These are phyloP conservation scores for Baryphthengus martii DNA, from an alignment of 2,113 vertebrate species.

Conservation along the genomic window DNA sequence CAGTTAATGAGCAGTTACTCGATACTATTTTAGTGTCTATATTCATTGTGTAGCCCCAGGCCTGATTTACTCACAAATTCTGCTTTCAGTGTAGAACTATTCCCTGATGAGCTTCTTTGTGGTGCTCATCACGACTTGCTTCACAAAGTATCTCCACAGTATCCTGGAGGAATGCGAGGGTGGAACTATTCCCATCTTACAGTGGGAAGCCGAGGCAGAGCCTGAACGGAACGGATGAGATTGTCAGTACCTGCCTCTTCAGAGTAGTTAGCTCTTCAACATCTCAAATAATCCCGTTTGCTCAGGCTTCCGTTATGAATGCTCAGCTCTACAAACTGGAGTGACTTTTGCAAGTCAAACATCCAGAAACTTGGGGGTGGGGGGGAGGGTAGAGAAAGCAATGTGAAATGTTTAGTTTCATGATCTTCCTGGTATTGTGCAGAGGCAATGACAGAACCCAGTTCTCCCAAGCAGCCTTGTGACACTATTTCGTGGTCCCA, in stretches of 20 bases:
- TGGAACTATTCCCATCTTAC: background rate
- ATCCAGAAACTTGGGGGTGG: background rate
- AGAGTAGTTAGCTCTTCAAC: background rate
- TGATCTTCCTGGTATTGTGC: background rate
- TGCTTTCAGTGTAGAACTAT: background rate
- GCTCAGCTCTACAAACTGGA: background rate
- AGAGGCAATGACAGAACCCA: background rate
- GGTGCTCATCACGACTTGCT: background rate
- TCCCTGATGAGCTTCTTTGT: background rate
- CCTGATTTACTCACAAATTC: conserved; percentile 35
- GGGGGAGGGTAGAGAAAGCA: too few species aligned
- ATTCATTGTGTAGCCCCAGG: background rate
- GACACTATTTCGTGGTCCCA: background rate
- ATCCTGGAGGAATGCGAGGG: background rate
- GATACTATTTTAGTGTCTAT: conserved; percentile 1
- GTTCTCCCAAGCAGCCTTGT: background rate
- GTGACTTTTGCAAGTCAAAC: background rate
- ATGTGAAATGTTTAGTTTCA: accelerated
- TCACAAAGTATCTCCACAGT: background rate
- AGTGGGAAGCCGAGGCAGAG: background rate
- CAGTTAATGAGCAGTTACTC: conserved; percentile 47
- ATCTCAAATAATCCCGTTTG: background rate
- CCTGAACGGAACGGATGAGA: background rate
- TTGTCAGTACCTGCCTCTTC: background rate
- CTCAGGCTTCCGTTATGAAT: background rate